Conservation (phyloP, 1,140 invertebrate species). For the Drosophila teissieri region DNA sequence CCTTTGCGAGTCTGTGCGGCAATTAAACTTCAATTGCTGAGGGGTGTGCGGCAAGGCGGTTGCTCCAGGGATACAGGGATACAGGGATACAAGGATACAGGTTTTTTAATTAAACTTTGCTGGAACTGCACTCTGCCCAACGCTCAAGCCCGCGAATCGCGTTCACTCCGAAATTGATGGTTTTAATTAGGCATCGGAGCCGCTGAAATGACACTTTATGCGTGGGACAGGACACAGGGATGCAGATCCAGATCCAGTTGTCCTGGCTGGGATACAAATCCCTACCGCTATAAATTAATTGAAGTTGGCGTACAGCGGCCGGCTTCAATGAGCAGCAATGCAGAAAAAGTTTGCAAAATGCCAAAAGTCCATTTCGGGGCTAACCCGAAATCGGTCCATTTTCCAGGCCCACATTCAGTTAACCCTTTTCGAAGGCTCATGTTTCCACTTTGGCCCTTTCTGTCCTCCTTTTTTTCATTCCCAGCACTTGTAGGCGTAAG, state of each 20-base stretch:
- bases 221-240: not conserved
- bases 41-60: not conserved
- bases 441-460: slow-evolving; percentile 19
- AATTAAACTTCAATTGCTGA: slow-evolving; percentile 72
- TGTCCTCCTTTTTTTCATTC: slow-evolving; percentile 11
- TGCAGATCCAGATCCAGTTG: not conserved
- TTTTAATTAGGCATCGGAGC: slow-evolving; percentile 72
- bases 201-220: slow-evolving; percentile 78
- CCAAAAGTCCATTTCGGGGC: slow-evolving; percentile 72
- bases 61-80: not conserved
- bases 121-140: slow-evolving; percentile 17
- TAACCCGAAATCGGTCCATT: slow-evolving; percentile 41
- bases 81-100: slow-evolving; percentile 11
- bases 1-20: slow-evolving; percentile 51
- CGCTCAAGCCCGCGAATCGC: not conserved
- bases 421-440: slow-evolving; percentile 56
- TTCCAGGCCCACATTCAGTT: slow-evolving; percentile 22
- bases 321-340: slow-evolving; percentile 37
- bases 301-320: slow-evolving; percentile 38
- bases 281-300: slow-evolving; percentile 73
- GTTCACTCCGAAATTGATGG: slow-evolving; percentile 57
- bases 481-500: not conserved
- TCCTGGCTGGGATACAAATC: slow-evolving; percentile 26
- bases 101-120: slow-evolving; percentile 76
- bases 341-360: slow-evolving; percentile 66